Evolutionary conservation across 1,140 invertebrate genomes (phyloP), one percentile per base, ranked within the genome.

Genomic region (Listronotus bonariensis): DNA sequence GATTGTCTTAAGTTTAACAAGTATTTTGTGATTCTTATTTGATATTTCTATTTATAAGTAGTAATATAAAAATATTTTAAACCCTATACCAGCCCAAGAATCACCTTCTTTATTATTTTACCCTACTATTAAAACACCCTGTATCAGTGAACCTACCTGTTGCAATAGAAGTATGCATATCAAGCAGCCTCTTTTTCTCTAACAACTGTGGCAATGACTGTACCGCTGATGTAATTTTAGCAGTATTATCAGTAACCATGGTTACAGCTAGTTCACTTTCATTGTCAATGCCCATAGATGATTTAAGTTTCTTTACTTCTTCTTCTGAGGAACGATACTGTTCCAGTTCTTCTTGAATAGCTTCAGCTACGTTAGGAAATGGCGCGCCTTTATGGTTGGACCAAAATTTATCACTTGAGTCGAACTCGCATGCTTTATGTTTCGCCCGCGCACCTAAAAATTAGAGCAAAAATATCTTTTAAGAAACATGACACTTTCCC

Each of bases 151-250:
- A 67, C 26, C 62, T 80, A 87, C 88, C 88, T 69, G 96, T 99
- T 8, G 97, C 97, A 70, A 99, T 91, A 64, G 95, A 97, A 10
- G 95, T 99, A 78, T 99, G 98, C 90, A 98, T 96, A 78, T 99
- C 97, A 71, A 99, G 97, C 7, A 99, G 83, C 48, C 95, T 83
- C 79, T 99, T 99, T 82, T 94, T 97, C 81, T 99, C 96, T 73
- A 99, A 84, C 4, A 99, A 82, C 78, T 99, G 95, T 12, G 97
- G 97, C 67, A 99, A 82, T 6, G 93, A 96, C 79, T 94, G 96
- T 2, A 98, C 93, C 45, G 97, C 96, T 67, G 87, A 94, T 6
- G 95, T 98, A 12, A 99, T 83, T 69, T 92, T 89, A 9, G 95
- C 92, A 0, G 97, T 99, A 71, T 96, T 97, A 78, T 97, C 95